phyloP scores from a whole-genome alignment of 2,888 invertebrate species.

The Gymnocheta viridis region DNA sequence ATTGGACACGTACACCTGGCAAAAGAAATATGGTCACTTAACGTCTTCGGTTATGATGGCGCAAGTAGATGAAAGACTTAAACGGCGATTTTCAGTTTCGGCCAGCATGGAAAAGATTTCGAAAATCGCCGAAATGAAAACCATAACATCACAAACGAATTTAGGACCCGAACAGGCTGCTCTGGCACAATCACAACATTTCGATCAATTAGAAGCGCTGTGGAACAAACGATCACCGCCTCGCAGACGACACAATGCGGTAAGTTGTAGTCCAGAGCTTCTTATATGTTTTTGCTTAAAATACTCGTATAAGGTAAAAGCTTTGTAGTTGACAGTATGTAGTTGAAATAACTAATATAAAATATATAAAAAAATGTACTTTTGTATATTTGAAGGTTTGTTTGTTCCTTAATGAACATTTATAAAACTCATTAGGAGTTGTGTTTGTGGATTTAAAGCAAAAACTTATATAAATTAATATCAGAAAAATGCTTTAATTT shows the following conservation, averaged over 20 bases:
- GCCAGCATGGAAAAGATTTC: constrained; percentile 94
- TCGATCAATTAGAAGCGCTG: constrained; percentile 91
- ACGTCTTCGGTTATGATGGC: constrained; percentile 92
- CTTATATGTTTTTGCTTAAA: constrained; percentile 2
- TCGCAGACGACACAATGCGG: constrained; percentile 87
- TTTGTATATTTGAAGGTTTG: constrained; percentile 18
- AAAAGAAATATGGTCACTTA: constrained; percentile 92
- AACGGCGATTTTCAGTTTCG: constrained; percentile 91
- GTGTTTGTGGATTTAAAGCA: constrained; percentile 5
- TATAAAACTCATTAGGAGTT: constrained; percentile 60
- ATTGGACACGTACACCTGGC: constrained; percentile 93
- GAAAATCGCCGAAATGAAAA: constrained; percentile 89
- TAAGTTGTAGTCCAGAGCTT: constrained; percentile 77
- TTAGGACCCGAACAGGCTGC: constrained; percentile 90
- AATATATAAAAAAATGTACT: neutral
- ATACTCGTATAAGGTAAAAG: constrained; percentile 52
- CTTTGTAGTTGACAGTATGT: constrained; percentile 60
- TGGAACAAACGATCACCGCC: constrained; percentile 94
- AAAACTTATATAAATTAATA: constrained; percentile 1
- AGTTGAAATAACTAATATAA: constrained; percentile 15
- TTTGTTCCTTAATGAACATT: constrained; percentile 11
- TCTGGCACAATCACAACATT: constrained; percentile 92
- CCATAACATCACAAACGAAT: constrained; percentile 87
- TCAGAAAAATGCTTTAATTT: constrained; percentile 45
- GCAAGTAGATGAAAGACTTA: constrained; percentile 90